A percentile compares a stretch with the other conserved stretches of the same genome.
These are phyloP conservation scores for Clostera curtula DNA, from an alignment of 2,888 invertebrate genomes.

Conservation along the genomic window DNA sequence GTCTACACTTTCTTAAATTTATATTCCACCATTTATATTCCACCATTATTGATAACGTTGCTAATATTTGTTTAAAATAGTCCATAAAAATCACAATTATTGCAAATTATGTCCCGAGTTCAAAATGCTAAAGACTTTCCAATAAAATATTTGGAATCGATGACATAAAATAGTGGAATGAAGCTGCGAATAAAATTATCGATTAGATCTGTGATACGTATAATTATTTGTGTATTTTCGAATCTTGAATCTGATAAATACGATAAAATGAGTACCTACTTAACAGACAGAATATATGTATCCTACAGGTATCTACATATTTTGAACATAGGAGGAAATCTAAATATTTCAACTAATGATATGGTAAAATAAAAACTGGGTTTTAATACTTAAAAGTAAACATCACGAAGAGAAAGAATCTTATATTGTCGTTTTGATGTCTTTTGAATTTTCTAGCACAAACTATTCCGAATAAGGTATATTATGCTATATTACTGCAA, in stretches of 20 bases:
- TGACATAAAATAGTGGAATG: slow-evolving; percentile 10
- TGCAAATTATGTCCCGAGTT: not conserved
- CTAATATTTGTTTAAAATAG: slow-evolving; percentile 1
- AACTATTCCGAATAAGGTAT: too few species aligned
- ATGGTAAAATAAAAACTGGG: too few species aligned
- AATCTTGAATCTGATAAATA: not conserved
- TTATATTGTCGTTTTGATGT: too few species aligned
- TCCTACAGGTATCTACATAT: too few species aligned
- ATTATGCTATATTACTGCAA: too few species aligned
- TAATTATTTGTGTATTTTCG: not conserved
- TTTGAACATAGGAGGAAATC: too few species aligned
- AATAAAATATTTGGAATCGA: slow-evolving; percentile 10
- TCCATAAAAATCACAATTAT: slow-evolving; percentile 1
- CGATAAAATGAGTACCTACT: too few species aligned
- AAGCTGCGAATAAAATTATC: slow-evolving; percentile 12
- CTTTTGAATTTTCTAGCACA: too few species aligned
- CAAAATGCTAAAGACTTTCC: slow-evolving; percentile 13
- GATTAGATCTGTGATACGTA: slow-evolving; percentile 2
- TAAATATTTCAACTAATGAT: too few species aligned
- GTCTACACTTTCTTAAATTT: slow-evolving; percentile 18
- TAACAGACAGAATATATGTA: too few species aligned
- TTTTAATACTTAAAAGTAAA: too few species aligned
- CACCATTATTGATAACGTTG: slow-evolving; percentile 4
- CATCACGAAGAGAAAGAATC: too few species aligned
- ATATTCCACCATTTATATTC: slow-evolving; percentile 16